Evolutionary conservation across 2,888 invertebrate species (phyloP).

Genomic region (Meiosimyza platycephala): DNA sequence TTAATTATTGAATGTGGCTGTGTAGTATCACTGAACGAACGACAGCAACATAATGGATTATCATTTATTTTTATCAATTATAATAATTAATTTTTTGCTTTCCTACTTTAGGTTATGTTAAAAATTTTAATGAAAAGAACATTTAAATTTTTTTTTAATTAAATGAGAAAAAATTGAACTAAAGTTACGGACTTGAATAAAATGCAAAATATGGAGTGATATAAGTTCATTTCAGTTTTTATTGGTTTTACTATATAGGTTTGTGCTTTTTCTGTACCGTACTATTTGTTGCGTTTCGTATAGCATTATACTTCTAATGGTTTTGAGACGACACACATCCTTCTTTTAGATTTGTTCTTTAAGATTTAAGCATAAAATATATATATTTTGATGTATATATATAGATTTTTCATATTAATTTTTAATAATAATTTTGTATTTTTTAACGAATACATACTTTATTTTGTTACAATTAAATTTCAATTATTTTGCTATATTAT

Average conservation of each 20-base stretch:
- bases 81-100: no score
- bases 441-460: conserved; percentile 1
- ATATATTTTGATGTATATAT: conserved; percentile 41
- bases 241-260: neutral
- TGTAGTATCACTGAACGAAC: no score
- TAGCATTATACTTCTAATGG: no score
- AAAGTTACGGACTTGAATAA: conserved; percentile 13
- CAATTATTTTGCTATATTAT: conserved; percentile 5
- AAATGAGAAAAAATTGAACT: neutral
- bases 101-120: no score
- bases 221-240: conserved; percentile 6
- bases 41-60: no score
- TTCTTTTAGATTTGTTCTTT: neutral
- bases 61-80: no score
- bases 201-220: conserved; percentile 32
- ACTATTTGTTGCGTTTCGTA: conserved; percentile 1
- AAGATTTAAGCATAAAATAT: conserved; percentile 29
- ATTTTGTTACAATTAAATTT: conserved; percentile 42
- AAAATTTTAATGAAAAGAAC: no score
- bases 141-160: no score
- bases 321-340: no score
- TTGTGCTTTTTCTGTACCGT: conserved; percentile 17
- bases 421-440: conserved; percentile 2
- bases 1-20: no score
- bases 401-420: conserved; percentile 7